A percentile compares a stretch with the other conserved stretches of the same genome.
Conservation (phyloP, 2,888 invertebrate species). For the Odontomyia ornata region DNA sequence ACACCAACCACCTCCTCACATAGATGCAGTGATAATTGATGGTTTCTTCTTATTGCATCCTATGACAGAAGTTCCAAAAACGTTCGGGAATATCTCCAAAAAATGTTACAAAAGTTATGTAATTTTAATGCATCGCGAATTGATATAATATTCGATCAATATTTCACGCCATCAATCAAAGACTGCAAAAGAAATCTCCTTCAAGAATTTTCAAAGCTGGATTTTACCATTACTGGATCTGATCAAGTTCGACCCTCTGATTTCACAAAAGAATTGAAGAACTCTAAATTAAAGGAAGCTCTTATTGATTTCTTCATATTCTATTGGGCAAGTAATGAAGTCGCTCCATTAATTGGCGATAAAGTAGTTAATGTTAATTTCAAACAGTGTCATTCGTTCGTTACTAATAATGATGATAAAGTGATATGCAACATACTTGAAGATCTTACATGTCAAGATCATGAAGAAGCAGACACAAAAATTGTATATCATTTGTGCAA, state of each 20-base stretch:
- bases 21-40: no score
- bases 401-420: neutral
- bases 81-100: conserved; percentile 44
- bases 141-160: conserved; percentile 45
- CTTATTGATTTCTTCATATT: conserved; percentile 36
- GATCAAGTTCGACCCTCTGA: conserved; percentile 16
- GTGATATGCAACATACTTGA: neutral
- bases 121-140: conserved; percentile 16
- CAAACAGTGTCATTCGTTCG: conserved; percentile 22
- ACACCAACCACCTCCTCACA: no score
- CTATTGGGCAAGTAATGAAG: no score
- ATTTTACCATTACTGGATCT: conserved; percentile 13
- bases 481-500: conserved; percentile 53
- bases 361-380: conserved; percentile 29
- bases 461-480: conserved; percentile 53
- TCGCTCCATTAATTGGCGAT: no score
- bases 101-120: conserved; percentile 35
- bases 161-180: conserved; percentile 47
- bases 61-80: conserved; percentile 42
- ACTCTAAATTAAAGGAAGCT: conserved; percentile 41
- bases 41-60: conserved; percentile 56
- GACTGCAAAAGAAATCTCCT: conserved; percentile 32
- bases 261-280: no score
- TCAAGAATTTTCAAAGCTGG: neutral
- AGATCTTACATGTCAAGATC: conserved; percentile 33